Evolutionary conservation across 2,797 vertebrate species (phyloP), one percentile per base, ranked within the genome.

Genomic region (Schizopygopsis malacanthus): DNA sequence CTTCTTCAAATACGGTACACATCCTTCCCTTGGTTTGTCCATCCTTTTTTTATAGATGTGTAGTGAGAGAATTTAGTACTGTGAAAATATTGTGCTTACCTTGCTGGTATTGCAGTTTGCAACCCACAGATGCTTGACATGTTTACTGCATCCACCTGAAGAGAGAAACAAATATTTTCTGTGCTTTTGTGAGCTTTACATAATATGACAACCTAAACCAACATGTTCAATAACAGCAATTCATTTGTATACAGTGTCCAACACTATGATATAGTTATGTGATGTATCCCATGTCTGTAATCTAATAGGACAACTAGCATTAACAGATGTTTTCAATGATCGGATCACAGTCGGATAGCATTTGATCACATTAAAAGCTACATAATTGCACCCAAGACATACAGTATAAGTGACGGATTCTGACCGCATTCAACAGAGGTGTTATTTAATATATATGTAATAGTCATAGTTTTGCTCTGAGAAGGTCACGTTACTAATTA

Each of bases 71-170:
- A 69, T 78, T 12, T 84, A 70, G 54, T 69, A 56, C n/a, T 84
- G n/a, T 56, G 20, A 28, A 69, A 54, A 56, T 84, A 54, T 84
- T 71, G 25, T 56, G 13, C 52, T 45, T 41, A 59, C 18, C 65
- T 70, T 84, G 83, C 63, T 71, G 77, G 50, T 79, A 85, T 84
- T 76, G 47, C 83, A 85, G 50, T 82, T 67, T 84, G 82, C 75
- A 70, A 75, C 70, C 41, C 56, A 76, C 71, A 79, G 47, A 70
- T 56, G 73, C 47, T 78, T 84, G 83, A 67, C 61, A 84, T 45
- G 37, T 84, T 67, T 84, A 76, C 59, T 70, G 73, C 43, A 85
- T 83, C 39, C 85, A 79, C 87, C 50, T 63, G 16, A 37, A 63
- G 71, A 65, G 20, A 72, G n/a, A 61, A 79, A n/a, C 15, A 20